These are phyloP conservation scores for Toxonevra muliebris DNA, from an alignment of 2,888 invertebrate genomes.

Conservation along the genomic window DNA sequence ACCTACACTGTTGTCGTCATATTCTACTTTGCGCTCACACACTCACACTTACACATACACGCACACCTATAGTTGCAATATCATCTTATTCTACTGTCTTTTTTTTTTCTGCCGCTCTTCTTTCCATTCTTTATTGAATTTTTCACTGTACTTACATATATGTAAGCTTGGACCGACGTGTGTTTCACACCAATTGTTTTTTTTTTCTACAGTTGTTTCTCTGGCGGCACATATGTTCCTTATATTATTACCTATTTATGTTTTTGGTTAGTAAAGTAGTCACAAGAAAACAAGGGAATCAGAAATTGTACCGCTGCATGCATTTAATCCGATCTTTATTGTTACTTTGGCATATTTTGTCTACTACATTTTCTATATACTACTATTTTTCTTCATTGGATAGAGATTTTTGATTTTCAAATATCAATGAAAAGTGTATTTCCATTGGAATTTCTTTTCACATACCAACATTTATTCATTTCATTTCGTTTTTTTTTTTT, in stretches of 20 bases:
- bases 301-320: constrained; percentile 45
- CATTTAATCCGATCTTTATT: constrained; percentile 55
- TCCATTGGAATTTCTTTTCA: neutral
- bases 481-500: constrained; percentile 28
- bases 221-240: constrained; percentile 29
- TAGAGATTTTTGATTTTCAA: constrained; percentile 42
- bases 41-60: constrained; percentile 19
- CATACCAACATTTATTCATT: constrained; percentile 1
- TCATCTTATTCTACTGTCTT: constrained; percentile 31
- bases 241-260: constrained; percentile 38
- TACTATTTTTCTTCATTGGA: constrained; percentile 50
- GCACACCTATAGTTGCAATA: too few species aligned
- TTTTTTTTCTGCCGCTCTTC: constrained; percentile 22
- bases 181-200: constrained; percentile 56
- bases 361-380: too few species aligned
- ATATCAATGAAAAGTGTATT: neutral
- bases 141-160: constrained; percentile 18
- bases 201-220: neutral
- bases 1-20: neutral
- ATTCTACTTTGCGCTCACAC: neutral
- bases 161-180: constrained; percentile 39
- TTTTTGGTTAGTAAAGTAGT: constrained; percentile 24
- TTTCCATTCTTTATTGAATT: neutral
- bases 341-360: constrained; percentile 33
- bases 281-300: neutral